phyloP scores from a whole-genome alignment of 2,113 vertebrate genomes.

The Bagarius yarrelli region DNA sequence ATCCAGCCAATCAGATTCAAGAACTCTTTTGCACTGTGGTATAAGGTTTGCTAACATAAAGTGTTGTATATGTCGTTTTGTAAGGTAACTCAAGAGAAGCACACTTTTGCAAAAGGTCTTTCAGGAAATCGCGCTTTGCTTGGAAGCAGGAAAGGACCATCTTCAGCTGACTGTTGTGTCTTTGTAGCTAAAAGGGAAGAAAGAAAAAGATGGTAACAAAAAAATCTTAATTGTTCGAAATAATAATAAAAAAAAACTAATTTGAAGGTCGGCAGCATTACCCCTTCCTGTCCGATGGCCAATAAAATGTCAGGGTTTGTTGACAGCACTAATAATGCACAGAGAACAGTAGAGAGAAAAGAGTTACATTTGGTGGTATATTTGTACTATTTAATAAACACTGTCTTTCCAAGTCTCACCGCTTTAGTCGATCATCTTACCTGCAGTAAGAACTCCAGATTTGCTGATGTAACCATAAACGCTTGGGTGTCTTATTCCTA shows the following conservation, averaged over 20 bases:
- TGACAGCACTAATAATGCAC: slow-evolving; percentile 60
- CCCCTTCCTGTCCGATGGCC: slow-evolving; percentile 70
- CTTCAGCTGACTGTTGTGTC: slow-evolving; percentile 68
- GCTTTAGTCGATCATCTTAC: no score
- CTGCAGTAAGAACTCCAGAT: no score
- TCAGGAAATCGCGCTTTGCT: slow-evolving; percentile 66
- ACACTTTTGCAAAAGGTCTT: slow-evolving; percentile 65
- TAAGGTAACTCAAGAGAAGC: background rate
- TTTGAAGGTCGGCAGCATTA: slow-evolving; percentile 21
- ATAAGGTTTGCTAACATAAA: no score
- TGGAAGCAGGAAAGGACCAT: slow-evolving; percentile 69
- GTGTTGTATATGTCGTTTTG: background rate
- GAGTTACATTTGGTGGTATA: background rate
- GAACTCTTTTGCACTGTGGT: background rate
- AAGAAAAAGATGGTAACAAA: background rate
- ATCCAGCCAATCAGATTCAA: background rate
- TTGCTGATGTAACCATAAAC: no score
- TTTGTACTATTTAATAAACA: no score
- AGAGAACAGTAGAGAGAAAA: background rate
- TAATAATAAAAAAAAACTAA: background rate
- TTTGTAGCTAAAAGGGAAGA: slow-evolving; percentile 62
- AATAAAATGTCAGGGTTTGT: slow-evolving; percentile 67
- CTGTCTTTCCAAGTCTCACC: no score
- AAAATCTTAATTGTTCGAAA: background rate
- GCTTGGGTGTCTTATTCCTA: no score